Evolutionary conservation across 1,140 invertebrate species (phyloP).

Genomic region (Tyrophagus putrescentiae): DNA sequence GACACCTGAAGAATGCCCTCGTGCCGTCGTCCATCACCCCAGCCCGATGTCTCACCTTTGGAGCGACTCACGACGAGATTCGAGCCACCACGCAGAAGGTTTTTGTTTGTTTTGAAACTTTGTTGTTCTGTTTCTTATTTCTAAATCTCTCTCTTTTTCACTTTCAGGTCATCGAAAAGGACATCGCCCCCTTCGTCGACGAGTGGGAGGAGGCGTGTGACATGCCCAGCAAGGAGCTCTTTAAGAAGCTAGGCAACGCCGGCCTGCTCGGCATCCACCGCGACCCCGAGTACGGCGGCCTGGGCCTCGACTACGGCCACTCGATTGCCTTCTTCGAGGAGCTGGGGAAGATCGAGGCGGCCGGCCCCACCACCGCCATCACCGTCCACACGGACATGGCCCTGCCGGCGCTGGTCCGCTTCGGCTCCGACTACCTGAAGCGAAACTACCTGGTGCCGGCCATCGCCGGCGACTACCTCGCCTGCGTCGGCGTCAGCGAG

Average conservation of each 20-base stretch:
- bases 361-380: conserved; percentile 42
- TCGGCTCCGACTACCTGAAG: conserved; percentile 44
- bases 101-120: background rate
- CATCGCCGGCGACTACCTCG: conserved; percentile 42
- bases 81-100: conserved; percentile 27
- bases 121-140: conserved; percentile 9
- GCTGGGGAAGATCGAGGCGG: conserved; percentile 40
- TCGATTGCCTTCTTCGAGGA: conserved; percentile 42
- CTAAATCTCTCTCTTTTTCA: background rate
- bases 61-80: conserved; percentile 28
- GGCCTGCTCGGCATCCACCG: conserved; percentile 43
- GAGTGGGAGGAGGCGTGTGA: conserved; percentile 40
- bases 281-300: conserved; percentile 45
- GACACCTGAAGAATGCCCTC: too few relatives aligned
- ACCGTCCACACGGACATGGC: conserved; percentile 43
- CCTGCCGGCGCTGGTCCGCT: conserved; percentile 32
- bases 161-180: conserved; percentile 41
- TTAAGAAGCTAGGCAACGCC: conserved; percentile 42
- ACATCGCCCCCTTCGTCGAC: conserved; percentile 46
- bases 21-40: too few relatives aligned
- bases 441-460: conserved; percentile 42
- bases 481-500: conserved; percentile 45
- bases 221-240: conserved; percentile 42
- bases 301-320: conserved; percentile 44
- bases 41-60: conserved; percentile 19